Conservation (phyloP, 2,888 invertebrate genomes). For the Pristionchus japonicus region DNA sequence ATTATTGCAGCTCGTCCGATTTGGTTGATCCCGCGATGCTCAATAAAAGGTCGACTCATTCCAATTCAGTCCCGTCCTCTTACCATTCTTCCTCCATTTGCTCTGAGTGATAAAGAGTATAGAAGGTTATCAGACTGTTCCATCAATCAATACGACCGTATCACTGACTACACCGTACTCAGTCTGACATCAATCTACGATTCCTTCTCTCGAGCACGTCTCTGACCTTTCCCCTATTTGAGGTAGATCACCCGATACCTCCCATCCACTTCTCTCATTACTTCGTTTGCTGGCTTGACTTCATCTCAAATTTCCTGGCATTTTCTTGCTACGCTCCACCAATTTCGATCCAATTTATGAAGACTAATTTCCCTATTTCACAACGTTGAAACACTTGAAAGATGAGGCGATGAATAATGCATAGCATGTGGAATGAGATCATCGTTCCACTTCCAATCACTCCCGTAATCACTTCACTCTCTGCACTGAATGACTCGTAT, state of each 20-base stretch:
- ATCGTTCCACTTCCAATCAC: neutral
- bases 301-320: constrained; percentile 12
- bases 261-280: constrained; percentile 8
- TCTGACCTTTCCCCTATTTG: neutral
- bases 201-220: neutral
- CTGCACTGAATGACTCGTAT: neutral
- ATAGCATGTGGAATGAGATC: neutral
- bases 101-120: constrained; percentile 37
- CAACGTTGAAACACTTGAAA: neutral
- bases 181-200: neutral
- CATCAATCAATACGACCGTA: neutral
- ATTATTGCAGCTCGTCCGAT: constrained; percentile 9
- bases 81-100: neutral
- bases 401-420: neutral
- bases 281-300: neutral
- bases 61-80: neutral
- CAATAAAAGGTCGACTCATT: neutral
- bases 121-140: neutral
- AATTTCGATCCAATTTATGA: neutral
- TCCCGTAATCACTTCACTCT: neutral
- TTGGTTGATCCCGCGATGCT: neutral
- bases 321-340: neutral
- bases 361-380: neutral
- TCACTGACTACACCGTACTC: neutral
- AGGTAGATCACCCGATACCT: neutral